These are phyloP conservation scores for Microdon myrmicae DNA, from an alignment of 2,888 invertebrate species.

Conservation along the genomic window DNA sequence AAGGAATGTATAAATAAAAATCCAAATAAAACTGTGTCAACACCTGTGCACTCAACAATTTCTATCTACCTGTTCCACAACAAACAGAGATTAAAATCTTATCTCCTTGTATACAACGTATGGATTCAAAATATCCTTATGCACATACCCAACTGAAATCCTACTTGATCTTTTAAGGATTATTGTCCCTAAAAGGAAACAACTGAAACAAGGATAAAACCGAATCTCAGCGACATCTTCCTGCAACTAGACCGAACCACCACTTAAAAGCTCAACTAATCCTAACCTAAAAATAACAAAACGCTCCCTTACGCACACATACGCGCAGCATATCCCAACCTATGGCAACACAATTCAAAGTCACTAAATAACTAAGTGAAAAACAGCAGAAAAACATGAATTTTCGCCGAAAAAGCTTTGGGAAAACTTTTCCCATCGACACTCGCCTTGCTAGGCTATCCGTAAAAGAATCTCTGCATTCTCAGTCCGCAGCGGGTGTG, in stretches of 20 bases:
- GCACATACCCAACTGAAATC: slow-evolving; percentile 30
- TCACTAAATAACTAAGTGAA: slow-evolving; percentile 24
- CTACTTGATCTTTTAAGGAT: slow-evolving; percentile 41
- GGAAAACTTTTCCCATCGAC: slow-evolving; percentile 11
- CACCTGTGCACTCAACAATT: slow-evolving; percentile 16
- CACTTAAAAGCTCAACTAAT: slow-evolving; percentile 20
- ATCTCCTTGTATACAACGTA: slow-evolving; percentile 11
- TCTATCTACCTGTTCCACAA: slow-evolving; percentile 21
- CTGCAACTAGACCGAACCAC: slow-evolving; percentile 24
- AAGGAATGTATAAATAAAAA: no score
- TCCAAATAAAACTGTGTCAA: slow-evolving; percentile 47
- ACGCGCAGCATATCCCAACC: slow-evolving; percentile 41
- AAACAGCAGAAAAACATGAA: slow-evolving; percentile 14
- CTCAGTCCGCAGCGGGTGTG: slow-evolving; percentile 67
- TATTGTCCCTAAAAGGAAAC: slow-evolving; percentile 14
- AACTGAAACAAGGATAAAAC: slow-evolving; percentile 2
- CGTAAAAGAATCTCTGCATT: slow-evolving; percentile 56
- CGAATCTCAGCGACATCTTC: slow-evolving; percentile 35
- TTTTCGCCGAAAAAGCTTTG: slow-evolving; percentile 45
- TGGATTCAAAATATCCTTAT: slow-evolving; percentile 33
- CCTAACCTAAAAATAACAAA: slow-evolving; percentile 6
- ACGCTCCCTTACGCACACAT: slow-evolving; percentile 10
- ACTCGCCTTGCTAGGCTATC: slow-evolving; percentile 24
- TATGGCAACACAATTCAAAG: slow-evolving; percentile 38
- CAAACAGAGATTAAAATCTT: slow-evolving; percentile 38